Base-by-base conservation (phyloP, 2,113 vertebrate species). In the Trichomycterus rosablanca region DNA sequence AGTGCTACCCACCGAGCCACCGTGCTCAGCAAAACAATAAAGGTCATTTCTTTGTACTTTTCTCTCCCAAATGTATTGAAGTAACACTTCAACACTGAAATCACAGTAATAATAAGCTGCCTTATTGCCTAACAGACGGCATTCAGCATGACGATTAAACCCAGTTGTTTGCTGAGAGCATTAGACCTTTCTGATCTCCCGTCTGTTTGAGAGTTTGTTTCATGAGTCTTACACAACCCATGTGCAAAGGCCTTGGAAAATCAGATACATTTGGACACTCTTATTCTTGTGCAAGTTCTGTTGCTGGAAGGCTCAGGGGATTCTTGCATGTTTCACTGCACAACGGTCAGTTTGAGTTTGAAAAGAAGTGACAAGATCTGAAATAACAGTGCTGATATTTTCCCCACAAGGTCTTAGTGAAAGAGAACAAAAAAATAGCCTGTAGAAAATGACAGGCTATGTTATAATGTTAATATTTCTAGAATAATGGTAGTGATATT, bases 41-140 rank as follows among this genome's bases (percentile, higher is more conserved):
- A n/a, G n/a, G n/a, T n/a, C n/a, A n/a, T n/a, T n/a, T n/a, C n/a
- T n/a, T n/a, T n/a, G n/a, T n/a, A n/a, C n/a, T n/a, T n/a, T n/a
- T n/a, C n/a, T n/a, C n/a, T n/a, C n/a, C n/a, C n/a, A n/a, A n/a
- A n/a, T n/a, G n/a, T n/a, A 30, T 30, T 30, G 26, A 3, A 30
- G 26, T 7, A 30, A 30, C 26, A 30, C 3, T 30, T 30, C 76
- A 72, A 58, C 63, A 74, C 70, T 64, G 69, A 59, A 77, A 74
- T 77, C 74, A 73, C 66, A 80, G 65, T 68, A 70, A 73, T 68
- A 82, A 78, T 65, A 71, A 68, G 49, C 70, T 81, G 83, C 81
- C 81, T 54, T 9, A 37, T 20, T 62, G 80, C 81, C 81, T n/a
- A n/a, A n/a, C 80, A 84, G 79, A 84, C 76, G 59, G 74, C 68